Evolutionary conservation across 2,797 vertebrate species (phyloP).

Genomic region (Otolemur crassicaudatus): DNA sequence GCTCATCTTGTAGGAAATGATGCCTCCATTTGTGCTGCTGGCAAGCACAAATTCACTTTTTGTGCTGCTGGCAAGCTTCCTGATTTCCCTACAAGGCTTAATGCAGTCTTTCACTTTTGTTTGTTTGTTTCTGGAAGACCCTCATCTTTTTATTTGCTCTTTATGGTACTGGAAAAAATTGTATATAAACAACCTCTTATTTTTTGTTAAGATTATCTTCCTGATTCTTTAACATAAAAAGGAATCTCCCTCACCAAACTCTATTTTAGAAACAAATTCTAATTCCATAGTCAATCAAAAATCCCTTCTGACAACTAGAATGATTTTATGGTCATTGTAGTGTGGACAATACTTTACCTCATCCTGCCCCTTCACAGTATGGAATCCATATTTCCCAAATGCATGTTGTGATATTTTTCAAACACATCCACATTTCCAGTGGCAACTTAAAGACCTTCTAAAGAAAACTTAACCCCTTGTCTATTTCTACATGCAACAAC

Average conservation of each 20-base stretch:
- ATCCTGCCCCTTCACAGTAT: not conserved
- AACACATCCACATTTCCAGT: not conserved
- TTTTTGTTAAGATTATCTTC: not conserved
- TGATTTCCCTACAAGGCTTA: not conserved
- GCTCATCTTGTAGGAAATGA: not conserved
- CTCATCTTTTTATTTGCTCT: not conserved
- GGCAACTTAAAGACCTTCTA: not conserved
- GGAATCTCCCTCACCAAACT: not conserved
- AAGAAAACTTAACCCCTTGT: not conserved
- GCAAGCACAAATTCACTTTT: not conserved
- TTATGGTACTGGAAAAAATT: not conserved
- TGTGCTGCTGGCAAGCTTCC: not conserved
- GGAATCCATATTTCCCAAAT: not conserved
- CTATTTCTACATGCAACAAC: not conserved
- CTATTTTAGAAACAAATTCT: not conserved
- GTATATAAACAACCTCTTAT: not conserved
- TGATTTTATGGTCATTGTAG: not conserved
- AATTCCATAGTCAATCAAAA: not conserved
- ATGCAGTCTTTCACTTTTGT: not conserved
- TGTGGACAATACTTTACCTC: not conserved
- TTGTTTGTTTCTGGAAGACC: not conserved
- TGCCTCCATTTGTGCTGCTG: not conserved
- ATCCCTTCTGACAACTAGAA: not conserved
- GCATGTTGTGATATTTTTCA: not conserved
- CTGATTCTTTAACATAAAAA: not conserved